Conservation (phyloP, 2,797 vertebrate species). For the Peromyscus nudipes region DNA sequence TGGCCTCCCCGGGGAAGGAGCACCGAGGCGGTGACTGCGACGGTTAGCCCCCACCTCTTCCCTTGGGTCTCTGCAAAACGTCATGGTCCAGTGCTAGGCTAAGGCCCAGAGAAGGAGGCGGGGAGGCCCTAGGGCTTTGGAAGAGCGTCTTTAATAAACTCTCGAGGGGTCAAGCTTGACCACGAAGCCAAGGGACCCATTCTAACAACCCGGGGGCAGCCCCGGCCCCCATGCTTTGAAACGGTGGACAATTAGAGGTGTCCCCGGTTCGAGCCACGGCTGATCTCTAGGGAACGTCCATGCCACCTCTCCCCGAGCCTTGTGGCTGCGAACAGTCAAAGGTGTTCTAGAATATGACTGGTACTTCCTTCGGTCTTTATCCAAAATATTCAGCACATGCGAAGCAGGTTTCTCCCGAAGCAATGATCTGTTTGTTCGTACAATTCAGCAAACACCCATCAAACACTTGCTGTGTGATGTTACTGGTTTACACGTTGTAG, state of each 20-base stretch:
- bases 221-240: neutral
- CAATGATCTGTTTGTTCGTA: neutral
- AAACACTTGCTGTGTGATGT: neutral
- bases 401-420: neutral
- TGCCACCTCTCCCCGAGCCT: neutral
- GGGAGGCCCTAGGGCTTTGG: neutral
- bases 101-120: neutral
- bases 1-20: constrained; percentile 76
- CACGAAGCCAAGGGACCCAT: neutral
- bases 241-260: neutral
- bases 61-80: neutral
- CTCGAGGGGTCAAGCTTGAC: neutral
- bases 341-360: neutral
- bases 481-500: neutral
- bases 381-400: neutral
- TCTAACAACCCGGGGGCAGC: neutral
- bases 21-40: constrained; percentile 65
- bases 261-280: too few species aligned
- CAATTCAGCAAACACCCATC: neutral
- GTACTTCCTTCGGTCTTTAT: neutral
- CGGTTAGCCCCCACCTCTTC: constrained; percentile 73
- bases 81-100: neutral
- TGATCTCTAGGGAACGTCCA: neutral
- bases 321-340: neutral
- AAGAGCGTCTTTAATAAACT: neutral